phyloP scores from a whole-genome alignment of 2,888 invertebrate species.

The Drosophila meridiana region DNA sequence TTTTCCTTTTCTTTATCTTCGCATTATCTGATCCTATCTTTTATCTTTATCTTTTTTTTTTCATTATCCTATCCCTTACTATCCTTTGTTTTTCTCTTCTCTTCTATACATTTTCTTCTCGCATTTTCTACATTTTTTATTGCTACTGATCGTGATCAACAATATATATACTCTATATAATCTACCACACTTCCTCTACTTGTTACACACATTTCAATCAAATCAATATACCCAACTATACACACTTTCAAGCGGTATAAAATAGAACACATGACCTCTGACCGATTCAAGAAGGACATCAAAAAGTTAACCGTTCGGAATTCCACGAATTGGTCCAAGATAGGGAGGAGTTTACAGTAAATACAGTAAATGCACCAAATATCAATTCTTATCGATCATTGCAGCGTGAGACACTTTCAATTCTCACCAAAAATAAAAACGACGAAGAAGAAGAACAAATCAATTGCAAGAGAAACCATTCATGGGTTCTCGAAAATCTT shows the following conservation, averaged over 20 bases:
- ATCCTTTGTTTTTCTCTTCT: too few species aligned
- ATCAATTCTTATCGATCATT: slow-evolving; percentile 73
- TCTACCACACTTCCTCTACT: background rate
- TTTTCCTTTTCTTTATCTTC: background rate
- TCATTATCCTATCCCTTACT: too few species aligned
- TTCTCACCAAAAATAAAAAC: slow-evolving; percentile 37
- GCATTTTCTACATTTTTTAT: too few species aligned
- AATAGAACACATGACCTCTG: slow-evolving; percentile 10
- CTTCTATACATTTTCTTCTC: too few species aligned
- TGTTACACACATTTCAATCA: background rate
- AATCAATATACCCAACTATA: background rate
- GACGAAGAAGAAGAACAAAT: slow-evolving; percentile 1
- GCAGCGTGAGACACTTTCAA: slow-evolving; percentile 58
- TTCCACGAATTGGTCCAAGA: slow-evolving; percentile 37
- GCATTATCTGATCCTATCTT: too few species aligned
- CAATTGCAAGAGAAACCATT: slow-evolving; percentile 47
- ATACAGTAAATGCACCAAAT: slow-evolving; percentile 67
- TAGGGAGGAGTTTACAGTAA: slow-evolving; percentile 44
- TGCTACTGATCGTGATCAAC: background rate
- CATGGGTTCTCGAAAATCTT: slow-evolving; percentile 24
- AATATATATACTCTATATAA: background rate
- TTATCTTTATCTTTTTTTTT: too few species aligned
- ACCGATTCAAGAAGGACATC: slow-evolving; percentile 51
- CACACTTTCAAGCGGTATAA: background rate
- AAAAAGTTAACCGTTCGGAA: slow-evolving; percentile 41